These are phyloP conservation scores for Agelas oroides DNA, from an alignment of 37 sponge, comb jelly and placozoan species.

Conservation along the genomic window DNA sequence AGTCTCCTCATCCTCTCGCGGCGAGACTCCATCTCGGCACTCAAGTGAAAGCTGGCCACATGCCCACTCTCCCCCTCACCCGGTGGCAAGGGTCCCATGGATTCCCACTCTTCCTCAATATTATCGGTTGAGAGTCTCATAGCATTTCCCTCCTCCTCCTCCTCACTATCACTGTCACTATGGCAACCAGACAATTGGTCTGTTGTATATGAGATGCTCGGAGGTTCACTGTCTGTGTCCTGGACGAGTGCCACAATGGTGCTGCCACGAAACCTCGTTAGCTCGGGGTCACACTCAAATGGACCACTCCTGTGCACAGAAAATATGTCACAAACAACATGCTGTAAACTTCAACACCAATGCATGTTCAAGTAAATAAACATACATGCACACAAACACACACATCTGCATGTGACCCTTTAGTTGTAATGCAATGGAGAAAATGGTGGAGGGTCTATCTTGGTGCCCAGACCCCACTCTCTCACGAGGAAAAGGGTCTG, in stretches of 20 bases:
- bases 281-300: conserved; percentile 65
- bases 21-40: conserved; percentile 4
- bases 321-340: neutral
- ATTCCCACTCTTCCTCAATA: neutral
- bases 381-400: too few relatives aligned
- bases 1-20: conserved; percentile 36
- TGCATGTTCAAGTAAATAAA: too few relatives aligned
- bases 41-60: neutral
- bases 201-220: conserved; percentile 16
- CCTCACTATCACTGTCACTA: neutral
- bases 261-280: conserved; percentile 3
- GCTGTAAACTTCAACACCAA: too few relatives aligned
- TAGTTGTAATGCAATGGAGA: too few relatives aligned
- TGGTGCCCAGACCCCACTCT: too few relatives aligned
- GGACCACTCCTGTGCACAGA: conserved; percentile 44
- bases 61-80: neutral
- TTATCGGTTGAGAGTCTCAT: neutral
- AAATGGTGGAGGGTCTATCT: too few relatives aligned
- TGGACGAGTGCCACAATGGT: neutral
- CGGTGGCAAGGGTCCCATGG: too few relatives aligned
- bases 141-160: conserved; percentile 3
- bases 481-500: too few relatives aligned
- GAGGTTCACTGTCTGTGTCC: conserved; percentile 41
- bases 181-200: neutral
- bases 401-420: too few relatives aligned